Evolutionary conservation across 2,888 invertebrate species (phyloP), one percentile per base, ranked within the genome.

Genomic region (Eubasilissa splendida): DNA sequence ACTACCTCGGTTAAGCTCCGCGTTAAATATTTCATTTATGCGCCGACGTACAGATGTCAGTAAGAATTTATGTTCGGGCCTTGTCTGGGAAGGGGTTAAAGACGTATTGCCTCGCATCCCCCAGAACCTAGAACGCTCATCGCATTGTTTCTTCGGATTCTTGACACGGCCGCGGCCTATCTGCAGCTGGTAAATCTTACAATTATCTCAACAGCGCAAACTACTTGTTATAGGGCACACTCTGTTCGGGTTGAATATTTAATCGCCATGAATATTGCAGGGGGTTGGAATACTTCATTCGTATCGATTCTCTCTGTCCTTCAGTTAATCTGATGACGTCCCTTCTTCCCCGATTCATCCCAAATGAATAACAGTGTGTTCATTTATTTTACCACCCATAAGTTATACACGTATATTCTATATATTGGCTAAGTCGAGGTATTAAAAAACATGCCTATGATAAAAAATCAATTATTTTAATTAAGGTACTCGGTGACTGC

Each of bases 1-100:
- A 73, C 78, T 80, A 82, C 76, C 65, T 53, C 63, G 56, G 84
- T 76, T 81, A 80, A 84, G 77, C 80, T 70, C 76, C 50, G 81
- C 66, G 81, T 80, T 83, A 83, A 84, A 84, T 83, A 83, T 84
- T 84, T 84, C 81, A 84, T 84, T 84, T 83, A 82, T 83, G 82
- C 82, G 81, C 82, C 84, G 83, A 84, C 84, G 82, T 82, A 83
- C 81, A 83, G 80, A 80, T 80, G 83, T 84, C 84, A 84, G 83
- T 60, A 66, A 80, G 82, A 84, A 84, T 84, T 84, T 83, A 84
- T 83, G 70, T 70, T 70, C 70, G 80, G 76, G 73, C 75, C 77
- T 66, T 65, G 68, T 71, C 33, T 31, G 59, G 73, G 66, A 78
- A 78, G 78, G 78, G 78, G 70, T 78, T 52, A 71, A 78, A 78